Evolutionary conservation across 2,888 invertebrate species (phyloP).

Genomic region (Ypsolopha scabrella): DNA sequence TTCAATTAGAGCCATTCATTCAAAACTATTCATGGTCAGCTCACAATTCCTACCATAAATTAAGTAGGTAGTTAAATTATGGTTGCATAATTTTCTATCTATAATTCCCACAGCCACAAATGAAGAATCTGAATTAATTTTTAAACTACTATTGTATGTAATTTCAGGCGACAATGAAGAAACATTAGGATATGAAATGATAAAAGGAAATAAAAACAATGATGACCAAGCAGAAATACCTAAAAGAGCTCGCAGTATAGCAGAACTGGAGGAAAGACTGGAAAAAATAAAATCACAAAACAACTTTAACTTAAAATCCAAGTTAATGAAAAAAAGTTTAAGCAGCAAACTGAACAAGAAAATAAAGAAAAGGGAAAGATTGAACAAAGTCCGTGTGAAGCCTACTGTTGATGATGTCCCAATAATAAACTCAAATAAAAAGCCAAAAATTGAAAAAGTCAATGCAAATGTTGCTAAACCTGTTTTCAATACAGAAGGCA

Average conservation of each 20-base stretch:
- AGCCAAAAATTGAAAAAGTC: conserved; percentile 29
- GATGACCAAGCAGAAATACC: conserved; percentile 31
- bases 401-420: conserved; percentile 8
- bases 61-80: no score
- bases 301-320: conserved; percentile 74
- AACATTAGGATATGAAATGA: conserved; percentile 43
- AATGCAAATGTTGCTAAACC: conserved; percentile 70
- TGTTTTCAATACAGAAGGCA: conserved; percentile 87
- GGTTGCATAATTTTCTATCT: no score
- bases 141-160: no score
- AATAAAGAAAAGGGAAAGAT: conserved; percentile 70
- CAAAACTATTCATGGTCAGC: no score
- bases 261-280: conserved; percentile 74
- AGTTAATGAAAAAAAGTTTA: conserved; percentile 74
- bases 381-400: conserved; percentile 7
- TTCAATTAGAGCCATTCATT: no score
- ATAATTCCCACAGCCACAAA: no score
- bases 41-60: no score
- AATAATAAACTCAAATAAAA: conserved; percentile 31
- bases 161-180: conserved; percentile 46
- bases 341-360: conserved; percentile 77
- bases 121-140: no score
- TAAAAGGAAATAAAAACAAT: conserved; percentile 24
- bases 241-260: conserved; percentile 70
- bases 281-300: conserved; percentile 72